Percentiles rank a stretch among this genome's conserved stretches.
Evolutionary conservation across 2,113 vertebrate genomes (phyloP).

Genomic region (Oreochromis spilurus): DNA sequence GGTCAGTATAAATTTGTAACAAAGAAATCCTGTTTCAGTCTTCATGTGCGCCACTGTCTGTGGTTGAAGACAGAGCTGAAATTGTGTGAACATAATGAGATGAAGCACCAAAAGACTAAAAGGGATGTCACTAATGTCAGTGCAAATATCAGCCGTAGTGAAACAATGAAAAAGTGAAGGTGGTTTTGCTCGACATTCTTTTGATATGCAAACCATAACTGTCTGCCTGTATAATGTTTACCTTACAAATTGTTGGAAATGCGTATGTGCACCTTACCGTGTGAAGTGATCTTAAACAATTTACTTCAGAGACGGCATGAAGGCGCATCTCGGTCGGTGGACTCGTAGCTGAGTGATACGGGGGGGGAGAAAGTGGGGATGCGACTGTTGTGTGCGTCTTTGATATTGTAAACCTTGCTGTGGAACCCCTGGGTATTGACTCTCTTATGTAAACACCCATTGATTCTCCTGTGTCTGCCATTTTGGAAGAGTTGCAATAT

Average conservation of each 20-base stretch:
- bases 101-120: neutral
- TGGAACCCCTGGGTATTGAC: conserved; percentile 57
- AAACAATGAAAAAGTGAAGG: neutral
- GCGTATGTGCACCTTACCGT: neutral
- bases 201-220: conserved; percentile 9
- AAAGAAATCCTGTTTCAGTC: neutral
- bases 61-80: neutral
- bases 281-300: neutral
- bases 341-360: neutral
- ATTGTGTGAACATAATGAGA: neutral
- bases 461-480: conserved; percentile 66
- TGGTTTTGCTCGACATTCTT: neutral
- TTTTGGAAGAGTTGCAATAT: conserved; percentile 69
- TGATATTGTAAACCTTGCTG: conserved; percentile 50
- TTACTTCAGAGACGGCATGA: neutral
- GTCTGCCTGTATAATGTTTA: neutral
- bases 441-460: conserved; percentile 72
- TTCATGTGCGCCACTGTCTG: neutral
- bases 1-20: neutral
- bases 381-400: conserved; percentile 40
- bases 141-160: neutral
- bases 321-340: neutral
- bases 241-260: neutral
- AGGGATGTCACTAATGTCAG: neutral
- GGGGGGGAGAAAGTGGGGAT: neutral